Evolutionary conservation across 2,888 invertebrate genomes (phyloP), one percentile per base, ranked within the genome.

Genomic region (Notocelia uddmanniana): DNA sequence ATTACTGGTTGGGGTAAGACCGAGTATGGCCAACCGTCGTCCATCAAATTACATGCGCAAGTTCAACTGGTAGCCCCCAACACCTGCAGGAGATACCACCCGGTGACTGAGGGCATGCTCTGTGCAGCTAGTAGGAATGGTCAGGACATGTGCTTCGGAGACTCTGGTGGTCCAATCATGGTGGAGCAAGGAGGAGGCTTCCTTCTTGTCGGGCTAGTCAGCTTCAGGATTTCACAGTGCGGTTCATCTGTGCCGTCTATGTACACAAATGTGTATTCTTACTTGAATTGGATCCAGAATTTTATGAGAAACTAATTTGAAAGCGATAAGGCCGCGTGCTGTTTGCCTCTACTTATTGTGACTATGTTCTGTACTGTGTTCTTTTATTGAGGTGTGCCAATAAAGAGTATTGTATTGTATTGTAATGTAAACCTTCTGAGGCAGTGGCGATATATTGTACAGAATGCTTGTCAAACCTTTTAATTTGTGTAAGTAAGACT

Each of bases 111-210:
- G 0, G 57, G 57, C 9, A 50, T 63, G 1, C 23, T 69, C 3
- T 69, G 69, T n/a, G 69, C 69, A 2, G 48, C 50, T 1, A 50
- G 63, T n/a, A 13, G 9, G 19, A n/a, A n/a, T 23, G 69, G 69
- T 0, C 69, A 69, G 18, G 69, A 64, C 10, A 50, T 57, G 18
- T 64, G 69, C 15, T 23, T 50, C 3, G 69, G 69, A 3, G 69
- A 69, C 26, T 69, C 69, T 1, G 69, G 69, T 23, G 69, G 69
- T 3, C 69, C 69, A 1, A 15, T 69, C 23, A 57, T 69, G 69
- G 37, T 50, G 3, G 34, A 26, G 13, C 19, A 19, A 0, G 37
- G 57, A 0, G 64, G 57, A 8, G 34, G 37, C 18, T 64, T 34
- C 37, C 37, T 58, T 8, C 31, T 69, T 15, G 50, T 63, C 13